Conservation (phyloP, 2,797 vertebrate genomes). For the Chaetophractus vellerosus region DNA sequence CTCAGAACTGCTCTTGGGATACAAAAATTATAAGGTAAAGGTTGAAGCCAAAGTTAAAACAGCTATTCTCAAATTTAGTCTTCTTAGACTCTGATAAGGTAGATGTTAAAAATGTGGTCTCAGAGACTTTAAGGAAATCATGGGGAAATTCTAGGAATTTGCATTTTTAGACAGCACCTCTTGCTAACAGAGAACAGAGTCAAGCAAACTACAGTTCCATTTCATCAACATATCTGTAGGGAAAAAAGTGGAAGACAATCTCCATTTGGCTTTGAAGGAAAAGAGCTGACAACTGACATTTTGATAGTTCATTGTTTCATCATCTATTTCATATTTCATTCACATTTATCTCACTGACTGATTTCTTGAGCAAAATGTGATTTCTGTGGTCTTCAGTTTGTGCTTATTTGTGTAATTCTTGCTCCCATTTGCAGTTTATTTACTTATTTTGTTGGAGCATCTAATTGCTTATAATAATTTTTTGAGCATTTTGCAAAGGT, state of each 20-base stretch:
- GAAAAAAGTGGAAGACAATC: not conserved
- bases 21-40: not conserved
- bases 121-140: not conserved
- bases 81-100: not conserved
- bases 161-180: not conserved
- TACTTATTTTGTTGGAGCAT: slow-evolving; percentile 56
- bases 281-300: not conserved
- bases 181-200: not conserved
- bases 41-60: not conserved
- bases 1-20: not conserved
- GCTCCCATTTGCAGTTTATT: slow-evolving; percentile 23
- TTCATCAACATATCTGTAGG: not conserved
- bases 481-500: slow-evolving; percentile 68
- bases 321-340: slow-evolving; percentile 4
- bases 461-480: slow-evolving; percentile 48
- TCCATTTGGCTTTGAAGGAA: slow-evolving; percentile 22
- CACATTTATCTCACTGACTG: not conserved
- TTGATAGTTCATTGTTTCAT: not conserved
- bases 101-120: not conserved
- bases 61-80: not conserved
- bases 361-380: not conserved
- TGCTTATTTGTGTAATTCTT: slow-evolving; percentile 10
- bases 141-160: not conserved
- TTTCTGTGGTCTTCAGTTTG: not conserved
- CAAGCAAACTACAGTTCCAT: not conserved